Conservation (phyloP, 2,113 vertebrate genomes). For the Platysteira castanea region DNA sequence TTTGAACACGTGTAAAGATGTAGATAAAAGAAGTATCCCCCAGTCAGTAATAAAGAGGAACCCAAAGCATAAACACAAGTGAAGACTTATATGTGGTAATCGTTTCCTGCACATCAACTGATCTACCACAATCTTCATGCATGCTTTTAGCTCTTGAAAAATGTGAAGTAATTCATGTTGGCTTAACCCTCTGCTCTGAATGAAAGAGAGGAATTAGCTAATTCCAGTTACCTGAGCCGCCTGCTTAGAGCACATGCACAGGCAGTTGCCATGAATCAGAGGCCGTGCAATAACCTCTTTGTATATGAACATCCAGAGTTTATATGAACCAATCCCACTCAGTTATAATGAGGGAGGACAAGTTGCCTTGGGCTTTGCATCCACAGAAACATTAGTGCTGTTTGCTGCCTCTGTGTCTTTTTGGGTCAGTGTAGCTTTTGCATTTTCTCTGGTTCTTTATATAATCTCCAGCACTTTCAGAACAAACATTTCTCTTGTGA, state of each 20-base stretch:
- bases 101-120: neutral
- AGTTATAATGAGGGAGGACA: neutral
- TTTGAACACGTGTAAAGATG: neutral
- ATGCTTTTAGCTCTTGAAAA: neutral
- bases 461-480: neutral
- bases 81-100: neutral
- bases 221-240: constrained; percentile 12
- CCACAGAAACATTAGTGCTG: neutral
- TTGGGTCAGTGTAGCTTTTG: neutral
- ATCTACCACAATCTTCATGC: neutral
- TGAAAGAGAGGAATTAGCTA: constrained; percentile 33
- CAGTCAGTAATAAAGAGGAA: neutral
- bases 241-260: constrained; percentile 7
- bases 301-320: constrained; percentile 1
- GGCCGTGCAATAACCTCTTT: neutral
- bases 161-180: neutral
- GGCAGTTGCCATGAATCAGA: constrained; percentile 34
- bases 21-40: neutral
- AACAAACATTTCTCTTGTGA: neutral
- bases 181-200: neutral
- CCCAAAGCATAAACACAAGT: neutral
- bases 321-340: neutral
- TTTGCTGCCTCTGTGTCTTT: neutral
- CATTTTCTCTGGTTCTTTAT: neutral
- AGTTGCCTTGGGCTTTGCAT: neutral